Evolutionary conservation across 2,888 invertebrate species (phyloP).

Genomic region (Drosophila lutescens): DNA sequence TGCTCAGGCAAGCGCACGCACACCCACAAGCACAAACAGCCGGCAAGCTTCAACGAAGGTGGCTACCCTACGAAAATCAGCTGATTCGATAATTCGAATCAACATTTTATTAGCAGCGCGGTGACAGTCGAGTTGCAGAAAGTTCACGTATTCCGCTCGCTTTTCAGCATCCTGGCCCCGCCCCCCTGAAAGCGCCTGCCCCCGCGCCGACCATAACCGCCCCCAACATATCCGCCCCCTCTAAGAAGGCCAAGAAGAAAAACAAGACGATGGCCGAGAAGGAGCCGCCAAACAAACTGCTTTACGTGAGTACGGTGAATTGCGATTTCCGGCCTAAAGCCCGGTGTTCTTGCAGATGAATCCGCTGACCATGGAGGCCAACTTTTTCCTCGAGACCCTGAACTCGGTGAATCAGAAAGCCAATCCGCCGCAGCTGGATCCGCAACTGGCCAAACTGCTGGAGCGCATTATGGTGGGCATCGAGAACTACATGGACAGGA

Average conservation of each 20-base stretch:
- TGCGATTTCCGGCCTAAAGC: neutral
- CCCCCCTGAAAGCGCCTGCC: neutral
- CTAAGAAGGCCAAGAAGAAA: conserved; percentile 49
- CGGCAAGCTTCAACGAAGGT: conserved; percentile 26
- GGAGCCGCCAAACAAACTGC: conserved; percentile 27
- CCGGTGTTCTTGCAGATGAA: conserved; percentile 58
- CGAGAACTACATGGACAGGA: conserved; percentile 68
- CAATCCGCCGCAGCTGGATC: conserved; percentile 62
- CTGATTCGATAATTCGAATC: conserved; percentile 36
- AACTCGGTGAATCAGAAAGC: conserved; percentile 36
- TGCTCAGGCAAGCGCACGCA: neutral
- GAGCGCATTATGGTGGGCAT: conserved; percentile 71
- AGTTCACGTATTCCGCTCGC: conserved; percentile 6
- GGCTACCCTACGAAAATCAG: conserved; percentile 58
- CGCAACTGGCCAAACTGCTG: conserved; percentile 59
- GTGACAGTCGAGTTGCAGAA: neutral
- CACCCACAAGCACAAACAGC: conserved; percentile 1
- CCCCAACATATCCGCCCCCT: neutral
- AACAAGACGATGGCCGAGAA: conserved; percentile 57
- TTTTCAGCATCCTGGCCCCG: conserved; percentile 6
- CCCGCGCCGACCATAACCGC: neutral
- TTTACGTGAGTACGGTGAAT: conserved; percentile 57
- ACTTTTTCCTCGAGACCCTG: conserved; percentile 70
- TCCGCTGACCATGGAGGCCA: conserved; percentile 78
- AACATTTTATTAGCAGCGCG: conserved; percentile 18